Evolutionary conservation across 2,113 vertebrate genomes (phyloP), one percentile per base, ranked within the genome.

Genomic region (Empidonax traillii): DNA sequence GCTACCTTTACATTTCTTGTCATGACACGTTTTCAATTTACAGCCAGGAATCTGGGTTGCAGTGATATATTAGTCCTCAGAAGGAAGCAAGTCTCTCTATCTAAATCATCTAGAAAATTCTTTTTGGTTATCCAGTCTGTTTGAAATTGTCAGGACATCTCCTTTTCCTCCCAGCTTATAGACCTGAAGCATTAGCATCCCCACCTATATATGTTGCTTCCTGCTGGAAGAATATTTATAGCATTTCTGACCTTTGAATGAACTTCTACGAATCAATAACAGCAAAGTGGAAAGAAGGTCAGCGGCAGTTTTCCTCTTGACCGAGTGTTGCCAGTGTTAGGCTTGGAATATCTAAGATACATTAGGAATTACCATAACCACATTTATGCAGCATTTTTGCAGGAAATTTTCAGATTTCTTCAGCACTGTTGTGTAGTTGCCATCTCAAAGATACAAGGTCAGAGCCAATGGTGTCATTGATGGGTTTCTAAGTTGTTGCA

Each of bases 211-310:
- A 65, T 73, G 91, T 95, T 95, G 52, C 87, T 96, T 89, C 95
- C 88, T 90, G 71, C 77, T 96, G 84, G 67, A 90, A 90, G 80
- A 97, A 92, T 97, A 97, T 97, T 97, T 97, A 95, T 86, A 91
- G 76, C 94, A 65, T 74, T 96, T 97, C 85, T 98, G 94, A 97
- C 98, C 97, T 94, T 93, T 73, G 58, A 75, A 31, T 97, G 94
- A 98, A 97, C 97, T 94, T 93, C 20, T 12, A 63, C 19, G 3
- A 59, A 94, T 96, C 89, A 83, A 46, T 92, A 94, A 71, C 37
- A 84, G 47, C 68, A 58, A 95, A 89, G 61, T 74, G 46, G 47
- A 89, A 92, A 83, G 72, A 71, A 78, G 35, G 37, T 91, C 67
- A 66, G 53, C 74, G 55, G 16, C 63, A 66, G 71, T 88, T 95